phyloP scores from a whole-genome alignment of 2,888 invertebrate species.

The Cheilosia variabilis region DNA sequence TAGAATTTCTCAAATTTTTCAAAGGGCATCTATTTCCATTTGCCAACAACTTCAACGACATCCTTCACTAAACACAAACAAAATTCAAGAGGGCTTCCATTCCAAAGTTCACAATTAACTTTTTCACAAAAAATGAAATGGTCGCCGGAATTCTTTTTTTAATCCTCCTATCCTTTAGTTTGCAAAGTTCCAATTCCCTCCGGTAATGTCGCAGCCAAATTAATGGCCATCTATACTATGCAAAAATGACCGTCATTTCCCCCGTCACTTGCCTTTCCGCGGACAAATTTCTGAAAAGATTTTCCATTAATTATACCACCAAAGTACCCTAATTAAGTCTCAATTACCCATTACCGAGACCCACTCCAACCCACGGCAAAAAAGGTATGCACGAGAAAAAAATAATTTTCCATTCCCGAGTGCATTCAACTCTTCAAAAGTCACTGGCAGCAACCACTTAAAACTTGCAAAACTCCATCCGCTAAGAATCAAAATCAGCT shows the following conservation, averaged over 20 bases:
- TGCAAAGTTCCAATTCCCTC: background rate
- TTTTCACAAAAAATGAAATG: background rate
- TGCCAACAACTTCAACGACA: too few species aligned
- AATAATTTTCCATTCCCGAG: constrained; percentile 27
- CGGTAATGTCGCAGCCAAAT: background rate
- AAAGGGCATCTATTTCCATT: too few species aligned
- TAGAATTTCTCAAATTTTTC: too few species aligned
- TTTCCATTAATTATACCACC: constrained; percentile 59
- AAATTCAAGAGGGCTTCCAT: too few species aligned
- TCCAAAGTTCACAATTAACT: too few species aligned
- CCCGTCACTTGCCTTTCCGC: constrained; percentile 11
- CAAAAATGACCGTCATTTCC: constrained; percentile 15
- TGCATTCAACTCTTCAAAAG: constrained; percentile 71
- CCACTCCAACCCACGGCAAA: constrained; percentile 13
- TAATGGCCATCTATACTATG: constrained; percentile 19
- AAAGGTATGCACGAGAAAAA: background rate
- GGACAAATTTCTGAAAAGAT: constrained; percentile 29
- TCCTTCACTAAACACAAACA: too few species aligned
- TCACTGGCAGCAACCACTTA: constrained; percentile 38
- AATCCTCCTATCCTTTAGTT: background rate
- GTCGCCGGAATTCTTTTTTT: background rate
- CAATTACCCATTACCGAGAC: constrained; percentile 58
- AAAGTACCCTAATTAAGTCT: constrained; percentile 70
- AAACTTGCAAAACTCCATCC: constrained; percentile 34
- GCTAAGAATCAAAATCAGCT: constrained; percentile 9